phyloP scores from a whole-genome alignment of 2,113 vertebrate species.

The Antechinus stuartii region DNA sequence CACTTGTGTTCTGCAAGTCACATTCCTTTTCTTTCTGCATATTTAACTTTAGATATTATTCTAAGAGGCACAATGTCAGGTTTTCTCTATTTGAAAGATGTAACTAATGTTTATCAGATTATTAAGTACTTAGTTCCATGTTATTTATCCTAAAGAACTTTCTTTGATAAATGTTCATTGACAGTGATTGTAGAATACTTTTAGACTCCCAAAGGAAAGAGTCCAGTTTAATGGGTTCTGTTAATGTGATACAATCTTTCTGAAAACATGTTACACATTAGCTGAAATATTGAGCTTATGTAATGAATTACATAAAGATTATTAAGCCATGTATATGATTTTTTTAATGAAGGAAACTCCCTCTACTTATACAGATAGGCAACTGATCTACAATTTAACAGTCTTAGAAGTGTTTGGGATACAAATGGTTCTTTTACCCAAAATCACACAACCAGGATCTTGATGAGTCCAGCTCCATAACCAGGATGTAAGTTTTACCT shows the following conservation, averaged over 20 bases:
- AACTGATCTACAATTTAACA: background rate
- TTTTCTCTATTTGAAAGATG: constrained; percentile 48
- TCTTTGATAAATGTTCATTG: constrained; percentile 22
- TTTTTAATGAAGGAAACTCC: background rate
- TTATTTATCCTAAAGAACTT: constrained; percentile 33
- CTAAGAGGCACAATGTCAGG: background rate
- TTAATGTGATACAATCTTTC: constrained; percentile 19
- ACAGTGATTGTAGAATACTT: constrained; percentile 17
- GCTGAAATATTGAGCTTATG: background rate
- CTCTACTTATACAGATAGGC: background rate
- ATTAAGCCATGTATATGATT: background rate
- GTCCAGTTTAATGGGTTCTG: constrained; percentile 19
- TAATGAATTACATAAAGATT: background rate
- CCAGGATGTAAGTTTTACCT: constrained; percentile 34
- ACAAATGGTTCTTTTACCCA: background rate
- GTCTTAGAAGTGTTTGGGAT: background rate
- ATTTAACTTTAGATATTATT: constrained; percentile 46
- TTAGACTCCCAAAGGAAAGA: constrained; percentile 26
- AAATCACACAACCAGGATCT: background rate
- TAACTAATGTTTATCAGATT: constrained; percentile 48
- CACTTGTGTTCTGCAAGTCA: constrained; percentile 23
- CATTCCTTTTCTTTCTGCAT: constrained; percentile 17
- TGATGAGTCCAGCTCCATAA: background rate
- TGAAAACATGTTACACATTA: background rate
- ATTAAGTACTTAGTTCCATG: constrained; percentile 39